These are phyloP conservation scores for Leptobrachium ailaonicum DNA, from an alignment of 2,113 vertebrate species.

Conservation along the genomic window DNA sequence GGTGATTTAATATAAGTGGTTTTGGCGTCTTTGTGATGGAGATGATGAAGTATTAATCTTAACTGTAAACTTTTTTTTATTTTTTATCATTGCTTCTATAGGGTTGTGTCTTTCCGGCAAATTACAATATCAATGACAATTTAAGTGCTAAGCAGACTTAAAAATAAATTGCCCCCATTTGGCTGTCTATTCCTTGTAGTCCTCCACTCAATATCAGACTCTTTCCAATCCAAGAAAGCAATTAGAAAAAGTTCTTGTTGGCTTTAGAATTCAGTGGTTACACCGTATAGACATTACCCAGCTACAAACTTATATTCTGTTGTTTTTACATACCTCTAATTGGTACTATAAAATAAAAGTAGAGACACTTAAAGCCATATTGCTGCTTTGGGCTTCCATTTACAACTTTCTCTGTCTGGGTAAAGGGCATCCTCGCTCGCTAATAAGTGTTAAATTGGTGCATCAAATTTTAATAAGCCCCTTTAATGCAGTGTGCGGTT, in stretches of 20 bases:
- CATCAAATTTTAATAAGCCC: conserved; percentile 49
- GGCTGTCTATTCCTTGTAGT: not conserved
- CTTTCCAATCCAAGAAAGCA: conserved; percentile 22
- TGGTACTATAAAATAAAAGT: conserved; percentile 47
- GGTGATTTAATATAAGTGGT: conserved; percentile 30
- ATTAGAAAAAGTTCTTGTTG: conserved; percentile 25
- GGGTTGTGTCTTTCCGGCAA: not conserved
- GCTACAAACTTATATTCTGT: conserved; percentile 32
- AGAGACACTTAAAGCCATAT: conserved; percentile 40
- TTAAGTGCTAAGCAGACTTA: not conserved
- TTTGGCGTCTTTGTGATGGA: conserved; percentile 18
- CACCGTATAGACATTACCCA: conserved; percentile 22
- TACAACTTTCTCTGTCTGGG: conserved; percentile 33
- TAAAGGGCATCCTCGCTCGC: conserved; percentile 44
- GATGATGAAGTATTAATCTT: conserved; percentile 40
- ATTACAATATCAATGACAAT: not conserved
- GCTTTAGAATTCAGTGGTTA: conserved; percentile 28
- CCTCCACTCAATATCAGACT: not conserved
- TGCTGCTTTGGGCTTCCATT: conserved; percentile 46
- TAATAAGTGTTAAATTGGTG: conserved; percentile 49
- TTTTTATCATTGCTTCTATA: not conserved
- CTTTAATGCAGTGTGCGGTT: conserved; percentile 46
- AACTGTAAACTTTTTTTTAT: conserved; percentile 14
- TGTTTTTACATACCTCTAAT: conserved; percentile 46
- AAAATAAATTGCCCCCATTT: not conserved